Conservation (phyloP, 2,888 invertebrate species). For the Malthinus flaveolus region DNA sequence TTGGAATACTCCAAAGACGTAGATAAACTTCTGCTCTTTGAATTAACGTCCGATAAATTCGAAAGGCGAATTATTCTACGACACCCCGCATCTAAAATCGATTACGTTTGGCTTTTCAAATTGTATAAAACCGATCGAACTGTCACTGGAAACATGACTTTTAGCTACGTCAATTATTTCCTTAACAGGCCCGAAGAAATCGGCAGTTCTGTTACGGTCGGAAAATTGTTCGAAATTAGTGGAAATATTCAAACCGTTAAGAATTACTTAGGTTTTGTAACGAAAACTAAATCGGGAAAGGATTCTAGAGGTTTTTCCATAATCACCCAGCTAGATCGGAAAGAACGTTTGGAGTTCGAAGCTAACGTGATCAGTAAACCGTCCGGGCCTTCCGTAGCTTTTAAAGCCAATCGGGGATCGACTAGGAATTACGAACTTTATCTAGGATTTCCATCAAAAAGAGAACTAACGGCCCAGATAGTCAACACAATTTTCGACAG, state of each 20-base stretch:
- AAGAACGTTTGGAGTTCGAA: slow-evolving; percentile 35
- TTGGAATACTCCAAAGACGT: slow-evolving; percentile 31
- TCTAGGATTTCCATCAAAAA: slow-evolving; percentile 34
- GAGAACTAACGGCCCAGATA: slow-evolving; percentile 33
- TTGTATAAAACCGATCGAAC: slow-evolving; percentile 20
- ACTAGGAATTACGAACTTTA: slow-evolving; percentile 33
- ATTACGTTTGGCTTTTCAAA: slow-evolving; percentile 32
- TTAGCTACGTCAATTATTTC: slow-evolving; percentile 33
- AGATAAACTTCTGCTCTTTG: slow-evolving; percentile 30
- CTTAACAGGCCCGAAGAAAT: slow-evolving; percentile 28
- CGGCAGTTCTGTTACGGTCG: slow-evolving; percentile 31
- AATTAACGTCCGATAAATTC: slow-evolving; percentile 32
- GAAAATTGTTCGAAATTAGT: slow-evolving; percentile 30
- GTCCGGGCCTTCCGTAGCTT: slow-evolving; percentile 30
- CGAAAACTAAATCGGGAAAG: slow-evolving; percentile 24
- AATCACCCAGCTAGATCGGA: slow-evolving; percentile 31
- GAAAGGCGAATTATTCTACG: slow-evolving; percentile 21
- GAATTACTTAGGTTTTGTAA: slow-evolving; percentile 30
- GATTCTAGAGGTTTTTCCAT: slow-evolving; percentile 29
- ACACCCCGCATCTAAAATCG: slow-evolving; percentile 36
- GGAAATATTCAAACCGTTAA: slow-evolving; percentile 30
- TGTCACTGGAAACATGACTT: slow-evolving; percentile 30
- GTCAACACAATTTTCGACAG: slow-evolving; percentile 32
- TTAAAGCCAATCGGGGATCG: slow-evolving; percentile 32
- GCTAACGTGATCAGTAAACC: slow-evolving; percentile 32